These are phyloP conservation scores for Patella vulgata DNA, from an alignment of 1,140 invertebrate species.

Conservation along the genomic window DNA sequence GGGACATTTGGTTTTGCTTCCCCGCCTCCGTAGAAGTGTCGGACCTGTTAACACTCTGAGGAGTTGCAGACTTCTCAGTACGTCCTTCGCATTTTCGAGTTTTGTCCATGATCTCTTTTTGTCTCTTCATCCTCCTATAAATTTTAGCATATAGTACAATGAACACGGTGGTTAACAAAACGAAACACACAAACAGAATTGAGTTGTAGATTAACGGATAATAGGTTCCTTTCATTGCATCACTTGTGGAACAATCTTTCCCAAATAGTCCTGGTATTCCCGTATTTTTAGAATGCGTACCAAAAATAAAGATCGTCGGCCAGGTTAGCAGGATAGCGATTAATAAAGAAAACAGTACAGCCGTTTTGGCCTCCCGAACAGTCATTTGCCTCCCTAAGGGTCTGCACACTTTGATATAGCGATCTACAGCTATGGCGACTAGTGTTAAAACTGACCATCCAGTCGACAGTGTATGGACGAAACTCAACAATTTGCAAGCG, in stretches of 20 bases:
- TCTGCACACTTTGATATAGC: conserved; percentile 17
- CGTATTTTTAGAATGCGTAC: conserved; percentile 6
- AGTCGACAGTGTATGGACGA: neutral
- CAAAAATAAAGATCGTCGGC: conserved; percentile 20
- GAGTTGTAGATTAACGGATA: conserved; percentile 34
- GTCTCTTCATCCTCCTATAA: conserved; percentile 18
- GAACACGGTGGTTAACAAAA: conserved; percentile 25
- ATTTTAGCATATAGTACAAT: conserved; percentile 40
- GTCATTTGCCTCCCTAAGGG: conserved; percentile 7
- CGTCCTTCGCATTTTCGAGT: no score
- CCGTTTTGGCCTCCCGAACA: conserved; percentile 10
- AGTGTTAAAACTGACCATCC: conserved; percentile 3
- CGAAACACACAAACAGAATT: conserved; percentile 39
- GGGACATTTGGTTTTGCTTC: neutral
- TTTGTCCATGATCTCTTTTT: conserved; percentile 20
- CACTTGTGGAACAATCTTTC: conserved; percentile 41
- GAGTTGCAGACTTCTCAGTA: no score
- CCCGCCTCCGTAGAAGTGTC: neutral
- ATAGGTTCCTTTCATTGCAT: conserved; percentile 25
- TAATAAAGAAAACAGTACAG: neutral
- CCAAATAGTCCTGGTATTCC: conserved; percentile 22
- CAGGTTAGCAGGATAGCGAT: conserved; percentile 12
- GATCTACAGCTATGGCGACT: conserved; percentile 11
- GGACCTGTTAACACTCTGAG: neutral
- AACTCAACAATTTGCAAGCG: conserved; percentile 7